Conservation (phyloP, 2,113 vertebrate species). For the Ictalurus punctatus region DNA sequence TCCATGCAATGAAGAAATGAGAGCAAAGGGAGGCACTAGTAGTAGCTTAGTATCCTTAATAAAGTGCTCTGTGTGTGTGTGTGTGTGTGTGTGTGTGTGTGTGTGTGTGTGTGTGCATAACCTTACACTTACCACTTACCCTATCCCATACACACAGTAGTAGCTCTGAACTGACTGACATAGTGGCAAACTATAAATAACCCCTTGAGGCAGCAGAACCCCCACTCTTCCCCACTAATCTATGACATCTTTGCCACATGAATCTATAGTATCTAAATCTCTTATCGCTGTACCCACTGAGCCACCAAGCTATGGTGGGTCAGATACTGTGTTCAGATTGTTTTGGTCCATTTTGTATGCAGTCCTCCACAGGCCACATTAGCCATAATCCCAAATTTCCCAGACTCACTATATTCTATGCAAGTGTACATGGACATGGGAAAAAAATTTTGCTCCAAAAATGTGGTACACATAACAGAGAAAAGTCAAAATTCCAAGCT, state of each 20-base stretch:
- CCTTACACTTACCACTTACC: background rate
- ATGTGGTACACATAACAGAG: background rate
- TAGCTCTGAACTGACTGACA: background rate
- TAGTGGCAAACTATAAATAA: slow-evolving; percentile 38
- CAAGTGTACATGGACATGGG: background rate
- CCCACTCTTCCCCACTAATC: background rate
- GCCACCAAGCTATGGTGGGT: too few relatives aligned
- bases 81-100: too few relatives aligned
- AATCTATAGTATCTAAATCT: background rate
- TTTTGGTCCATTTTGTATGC: background rate
- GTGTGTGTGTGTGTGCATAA: too few relatives aligned
- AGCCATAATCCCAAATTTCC: background rate
- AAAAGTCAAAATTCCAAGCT: too few relatives aligned
- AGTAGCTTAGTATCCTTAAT: too few relatives aligned
- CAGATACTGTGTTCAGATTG: too few relatives aligned
- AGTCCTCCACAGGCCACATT: background rate
- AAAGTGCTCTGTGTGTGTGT: too few relatives aligned
- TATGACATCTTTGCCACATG: slow-evolving; percentile 17
- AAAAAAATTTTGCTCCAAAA: background rate
- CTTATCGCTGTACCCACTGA: background rate
- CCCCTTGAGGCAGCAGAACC: slow-evolving; percentile 5
- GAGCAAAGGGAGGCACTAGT: too few relatives aligned
- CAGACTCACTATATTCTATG: background rate
- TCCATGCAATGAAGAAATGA: too few relatives aligned
- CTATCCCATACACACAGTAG: too few relatives aligned